These are phyloP conservation scores for Felis chaus DNA, from an alignment of 2,113 vertebrate genomes.

Conservation along the genomic window DNA sequence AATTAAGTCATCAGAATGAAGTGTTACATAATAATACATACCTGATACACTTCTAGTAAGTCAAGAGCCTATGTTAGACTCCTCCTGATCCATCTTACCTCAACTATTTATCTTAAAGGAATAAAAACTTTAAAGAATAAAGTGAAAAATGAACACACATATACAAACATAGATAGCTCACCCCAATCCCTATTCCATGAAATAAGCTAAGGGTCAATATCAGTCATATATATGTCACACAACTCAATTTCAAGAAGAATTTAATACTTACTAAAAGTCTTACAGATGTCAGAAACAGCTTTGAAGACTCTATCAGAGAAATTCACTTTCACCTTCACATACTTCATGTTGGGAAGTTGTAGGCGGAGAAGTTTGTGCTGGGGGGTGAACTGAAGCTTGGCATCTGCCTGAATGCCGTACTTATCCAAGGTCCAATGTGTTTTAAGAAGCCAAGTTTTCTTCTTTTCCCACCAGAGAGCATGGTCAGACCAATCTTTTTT, in stretches of 20 bases:
- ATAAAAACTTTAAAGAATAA: slow-evolving; percentile 26
- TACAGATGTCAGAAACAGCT: slow-evolving; percentile 99
- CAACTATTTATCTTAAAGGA: slow-evolving; percentile 16
- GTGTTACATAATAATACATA: slow-evolving; percentile 31
- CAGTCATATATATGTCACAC: not conserved
- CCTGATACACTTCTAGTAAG: not conserved
- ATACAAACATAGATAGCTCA: not conserved
- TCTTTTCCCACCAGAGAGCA: slow-evolving; percentile 99
- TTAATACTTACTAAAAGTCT: slow-evolving; percentile 97
- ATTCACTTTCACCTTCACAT: slow-evolving; percentile 99
- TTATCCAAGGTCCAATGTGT: slow-evolving; percentile 99
- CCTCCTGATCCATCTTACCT: not conserved
- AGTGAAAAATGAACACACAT: slow-evolving; percentile 1
- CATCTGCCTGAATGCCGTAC: slow-evolving; percentile 98
- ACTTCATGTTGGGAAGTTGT: slow-evolving; percentile 99
- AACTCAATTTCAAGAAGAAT: not conserved
- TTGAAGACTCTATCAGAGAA: slow-evolving; percentile 99
- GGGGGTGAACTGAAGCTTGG: slow-evolving; percentile 96
- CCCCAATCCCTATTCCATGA: not conserved
- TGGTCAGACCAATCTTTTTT: slow-evolving; percentile 99
- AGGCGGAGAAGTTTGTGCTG: slow-evolving; percentile 98
- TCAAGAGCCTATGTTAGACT: not conserved
- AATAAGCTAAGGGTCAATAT: not conserved
- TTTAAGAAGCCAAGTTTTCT: slow-evolving; percentile 98
- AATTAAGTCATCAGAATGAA: slow-evolving; percentile 9